Evolutionary conservation across 2,113 vertebrate genomes (phyloP).

Genomic region (Syrrhaptes paradoxus): DNA sequence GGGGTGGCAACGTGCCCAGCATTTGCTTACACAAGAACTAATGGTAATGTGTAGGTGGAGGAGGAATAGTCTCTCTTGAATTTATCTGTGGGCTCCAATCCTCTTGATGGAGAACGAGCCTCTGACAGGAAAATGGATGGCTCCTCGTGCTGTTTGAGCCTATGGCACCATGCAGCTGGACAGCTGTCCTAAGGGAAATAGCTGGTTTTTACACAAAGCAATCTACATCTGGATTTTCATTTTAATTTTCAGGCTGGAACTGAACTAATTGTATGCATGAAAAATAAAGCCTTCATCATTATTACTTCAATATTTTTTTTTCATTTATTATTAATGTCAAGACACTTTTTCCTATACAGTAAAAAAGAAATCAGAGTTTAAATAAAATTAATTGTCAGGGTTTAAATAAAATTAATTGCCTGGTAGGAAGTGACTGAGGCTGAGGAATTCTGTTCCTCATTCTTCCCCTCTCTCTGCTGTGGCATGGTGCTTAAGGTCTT

Average conservation of each 20-base stretch:
- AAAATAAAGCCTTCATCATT: neutral
- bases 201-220: neutral
- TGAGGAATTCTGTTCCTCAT: neutral
- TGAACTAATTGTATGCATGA: neutral
- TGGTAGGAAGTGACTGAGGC: neutral
- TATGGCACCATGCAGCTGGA: neutral
- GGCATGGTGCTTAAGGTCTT: neutral
- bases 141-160: neutral
- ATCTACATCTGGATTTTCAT: neutral
- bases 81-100: neutral
- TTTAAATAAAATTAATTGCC: neutral
- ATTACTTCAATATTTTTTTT: neutral
- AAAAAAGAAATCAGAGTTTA: neutral
- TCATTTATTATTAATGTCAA: neutral
- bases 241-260: neutral
- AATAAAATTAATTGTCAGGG: slow-evolving; percentile 1
- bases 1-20: neutral
- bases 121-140: neutral
- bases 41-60: neutral
- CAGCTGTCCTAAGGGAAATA: neutral
- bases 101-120: neutral
- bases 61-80: neutral
- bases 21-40: neutral
- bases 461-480: neutral
- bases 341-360: neutral